Percentiles rank a stretch among this genome's conserved stretches.
Evolutionary conservation across 1,140 invertebrate species (phyloP).

Genomic region (Apis cerana): DNA sequence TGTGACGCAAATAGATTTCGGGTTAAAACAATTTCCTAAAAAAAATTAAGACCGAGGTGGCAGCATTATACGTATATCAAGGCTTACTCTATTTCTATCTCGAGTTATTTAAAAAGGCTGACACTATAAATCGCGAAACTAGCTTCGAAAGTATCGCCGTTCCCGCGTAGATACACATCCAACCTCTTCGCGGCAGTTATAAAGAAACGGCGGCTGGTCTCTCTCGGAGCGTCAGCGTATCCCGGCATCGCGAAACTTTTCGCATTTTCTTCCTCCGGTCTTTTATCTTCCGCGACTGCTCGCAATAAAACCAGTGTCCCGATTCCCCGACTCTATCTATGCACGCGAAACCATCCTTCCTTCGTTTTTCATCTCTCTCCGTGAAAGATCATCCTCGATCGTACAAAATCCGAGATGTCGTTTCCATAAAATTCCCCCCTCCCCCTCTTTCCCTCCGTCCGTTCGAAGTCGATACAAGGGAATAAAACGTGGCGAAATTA

Average conservation of each 20-base stretch:
- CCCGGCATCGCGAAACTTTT: slow-evolving; percentile 62
- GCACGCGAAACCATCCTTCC: neutral
- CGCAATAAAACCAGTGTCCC: slow-evolving; percentile 53
- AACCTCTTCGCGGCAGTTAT: slow-evolving; percentile 16
- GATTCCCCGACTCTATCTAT: slow-evolving; percentile 13
- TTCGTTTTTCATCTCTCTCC: neutral
- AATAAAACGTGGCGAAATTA: neutral
- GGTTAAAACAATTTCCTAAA: too few species aligned
- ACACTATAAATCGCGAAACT: slow-evolving; percentile 28
- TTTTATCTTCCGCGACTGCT: slow-evolving; percentile 51
- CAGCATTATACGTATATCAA: neutral
- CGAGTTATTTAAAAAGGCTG: slow-evolving; percentile 39
- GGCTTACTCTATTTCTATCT: neutral
- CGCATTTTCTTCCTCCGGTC: slow-evolving; percentile 47
- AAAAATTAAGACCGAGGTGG: too few species aligned
- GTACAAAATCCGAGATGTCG: neutral
- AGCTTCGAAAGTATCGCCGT: slow-evolving; percentile 13
- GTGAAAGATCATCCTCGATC: neutral
- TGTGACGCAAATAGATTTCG: too few species aligned
- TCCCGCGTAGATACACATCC: slow-evolving; percentile 13
- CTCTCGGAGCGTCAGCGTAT: neutral
- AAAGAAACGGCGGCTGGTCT: slow-evolving; percentile 7
- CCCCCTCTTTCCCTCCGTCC: too few species aligned
- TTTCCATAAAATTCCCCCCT: too few species aligned
- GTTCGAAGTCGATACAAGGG: neutral